A percentile compares a stretch with the other conserved stretches of the same genome.
Evolutionary conservation across 2,113 vertebrate genomes (phyloP).

Genomic region (Amblyopsis rosae): DNA sequence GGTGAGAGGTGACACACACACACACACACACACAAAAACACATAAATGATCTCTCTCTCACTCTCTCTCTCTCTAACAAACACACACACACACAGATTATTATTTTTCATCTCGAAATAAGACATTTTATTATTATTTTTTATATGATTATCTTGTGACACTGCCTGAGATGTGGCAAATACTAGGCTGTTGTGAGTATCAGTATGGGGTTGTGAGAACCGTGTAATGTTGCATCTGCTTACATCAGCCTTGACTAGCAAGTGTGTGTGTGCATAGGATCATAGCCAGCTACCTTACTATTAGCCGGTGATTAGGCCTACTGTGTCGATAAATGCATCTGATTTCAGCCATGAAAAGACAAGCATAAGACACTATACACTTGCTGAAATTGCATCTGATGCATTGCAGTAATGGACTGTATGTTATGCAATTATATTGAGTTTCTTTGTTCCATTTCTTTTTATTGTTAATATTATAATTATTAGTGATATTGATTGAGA

Average conservation of each 20-base stretch:
- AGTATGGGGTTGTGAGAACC: slow-evolving; percentile 54
- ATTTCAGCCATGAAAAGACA: too few species aligned
- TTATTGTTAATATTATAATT: too few species aligned
- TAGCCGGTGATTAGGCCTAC: too few species aligned
- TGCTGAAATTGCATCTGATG: too few species aligned
- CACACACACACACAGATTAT: background rate
- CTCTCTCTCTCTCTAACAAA: background rate
- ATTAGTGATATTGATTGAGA: too few species aligned
- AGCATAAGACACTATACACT: too few species aligned
- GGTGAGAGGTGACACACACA: slow-evolving; percentile 46
- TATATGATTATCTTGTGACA: slow-evolving; percentile 64
- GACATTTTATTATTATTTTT: slow-evolving; percentile 19
- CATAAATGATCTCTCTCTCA: background rate
- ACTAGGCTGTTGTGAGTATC: slow-evolving; percentile 47
- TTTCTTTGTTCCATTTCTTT: too few species aligned
- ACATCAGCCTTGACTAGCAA: slow-evolving; percentile 62
- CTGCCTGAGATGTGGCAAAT: slow-evolving; percentile 64
- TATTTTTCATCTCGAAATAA: slow-evolving; percentile 32
- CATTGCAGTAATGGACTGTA: too few species aligned
- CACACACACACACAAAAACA: slow-evolving; percentile 7
- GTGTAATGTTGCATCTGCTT: slow-evolving; percentile 60
- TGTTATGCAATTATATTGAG: too few species aligned
- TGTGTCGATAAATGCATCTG: too few species aligned
- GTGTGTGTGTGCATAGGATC: slow-evolving; percentile 30
- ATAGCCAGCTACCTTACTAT: background rate